These are phyloP conservation scores for Philhelius pedissequus DNA, from an alignment of 2,888 invertebrate species.

Conservation along the genomic window DNA sequence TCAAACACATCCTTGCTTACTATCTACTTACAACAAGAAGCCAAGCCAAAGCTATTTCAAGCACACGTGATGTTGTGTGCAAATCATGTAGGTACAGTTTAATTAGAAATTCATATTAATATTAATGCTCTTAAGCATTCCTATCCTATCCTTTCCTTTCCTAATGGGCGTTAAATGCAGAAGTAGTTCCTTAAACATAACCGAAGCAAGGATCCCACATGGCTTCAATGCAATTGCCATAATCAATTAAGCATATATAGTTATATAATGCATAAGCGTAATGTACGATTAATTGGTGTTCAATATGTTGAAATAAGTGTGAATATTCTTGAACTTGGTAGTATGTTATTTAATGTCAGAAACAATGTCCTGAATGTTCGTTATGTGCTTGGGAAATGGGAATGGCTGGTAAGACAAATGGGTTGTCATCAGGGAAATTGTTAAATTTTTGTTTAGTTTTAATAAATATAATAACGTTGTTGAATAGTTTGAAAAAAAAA, in stretches of 20 bases:
- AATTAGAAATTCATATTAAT: constrained; percentile 51
- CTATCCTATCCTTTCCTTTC: no score
- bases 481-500: no score
- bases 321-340: neutral
- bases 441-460: no score
- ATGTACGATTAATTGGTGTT: neutral
- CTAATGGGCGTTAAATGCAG: constrained; percentile 49
- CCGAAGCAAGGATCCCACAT: neutral
- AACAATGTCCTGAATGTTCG: neutral
- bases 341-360: neutral
- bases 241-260: constrained; percentile 40
- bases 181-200: constrained; percentile 23
- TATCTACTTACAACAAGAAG: constrained; percentile 13
- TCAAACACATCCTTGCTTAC: neutral
- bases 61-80: constrained; percentile 35
- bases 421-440: no score
- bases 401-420: no score
- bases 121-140: constrained; percentile 46
- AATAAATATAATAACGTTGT: no score
- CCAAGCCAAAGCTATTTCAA: neutral
- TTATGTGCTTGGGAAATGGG: no score
- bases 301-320: constrained; percentile 3
- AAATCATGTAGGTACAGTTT: constrained; percentile 43
- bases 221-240: constrained; percentile 22
- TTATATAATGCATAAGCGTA: neutral